Evolutionary conservation across 2,888 invertebrate genomes (phyloP).

Genomic region (Cylloceria caligata): DNA sequence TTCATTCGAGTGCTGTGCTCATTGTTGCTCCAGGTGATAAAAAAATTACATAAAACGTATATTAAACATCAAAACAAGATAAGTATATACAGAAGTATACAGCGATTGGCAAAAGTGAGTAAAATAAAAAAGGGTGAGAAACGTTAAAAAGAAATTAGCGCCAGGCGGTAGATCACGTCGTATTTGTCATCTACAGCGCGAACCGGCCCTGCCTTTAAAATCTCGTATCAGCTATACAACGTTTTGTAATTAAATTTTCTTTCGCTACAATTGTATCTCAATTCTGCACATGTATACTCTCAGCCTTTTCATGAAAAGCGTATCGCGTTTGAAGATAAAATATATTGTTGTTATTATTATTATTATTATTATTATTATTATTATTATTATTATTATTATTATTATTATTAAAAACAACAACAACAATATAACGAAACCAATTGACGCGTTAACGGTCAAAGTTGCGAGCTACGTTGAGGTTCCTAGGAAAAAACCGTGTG

Average conservation of each 20-base stretch:
- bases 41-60: not conserved
- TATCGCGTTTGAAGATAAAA: not conserved
- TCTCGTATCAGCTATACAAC: not conserved
- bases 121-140: conserved; percentile 25
- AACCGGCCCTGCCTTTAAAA: conserved; percentile 3
- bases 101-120: conserved; percentile 1
- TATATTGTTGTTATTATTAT: no score
- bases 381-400: no score
- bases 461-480: conserved; percentile 35
- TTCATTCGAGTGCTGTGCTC: not conserved
- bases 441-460: conserved; percentile 11
- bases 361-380: no score
- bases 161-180: conserved; percentile 12
- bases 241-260: not conserved
- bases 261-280: conserved; percentile 3
- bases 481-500: conserved; percentile 24
- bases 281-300: conserved; percentile 65
- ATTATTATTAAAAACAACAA: not conserved
- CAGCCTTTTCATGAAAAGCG: conserved; percentile 42
- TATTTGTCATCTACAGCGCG: not conserved
- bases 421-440: not conserved
- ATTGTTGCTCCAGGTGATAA: not conserved
- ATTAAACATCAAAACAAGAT: not conserved
- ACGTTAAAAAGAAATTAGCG: conserved; percentile 21
- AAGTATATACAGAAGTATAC: conserved; percentile 3